These are phyloP conservation scores for Gambusia yucatana DNA, from an alignment of 2,797 vertebrate genomes.

Conservation along the genomic window DNA sequence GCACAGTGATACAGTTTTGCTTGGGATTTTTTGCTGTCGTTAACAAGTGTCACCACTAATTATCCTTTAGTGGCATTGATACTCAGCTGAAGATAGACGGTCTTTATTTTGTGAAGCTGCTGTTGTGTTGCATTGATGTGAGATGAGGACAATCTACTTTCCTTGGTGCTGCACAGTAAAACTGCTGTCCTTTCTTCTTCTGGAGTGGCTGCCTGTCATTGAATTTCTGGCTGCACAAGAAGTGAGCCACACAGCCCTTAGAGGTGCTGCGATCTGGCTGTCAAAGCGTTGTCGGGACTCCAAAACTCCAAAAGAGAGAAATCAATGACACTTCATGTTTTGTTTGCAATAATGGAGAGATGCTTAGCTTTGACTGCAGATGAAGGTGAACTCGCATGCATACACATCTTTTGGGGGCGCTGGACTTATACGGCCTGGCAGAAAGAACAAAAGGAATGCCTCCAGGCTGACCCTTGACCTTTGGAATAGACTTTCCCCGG, in stretches of 20 bases:
- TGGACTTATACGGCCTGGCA: conserved; percentile 46
- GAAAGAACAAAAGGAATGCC: conserved; percentile 75
- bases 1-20: background rate
- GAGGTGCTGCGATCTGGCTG: background rate
- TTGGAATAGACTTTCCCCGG: conserved; percentile 74
- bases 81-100: background rate
- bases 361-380: conserved; percentile 18
- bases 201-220: conserved; percentile 17
- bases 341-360: conserved; percentile 13
- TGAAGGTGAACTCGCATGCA: conserved; percentile 23
- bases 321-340: conserved; percentile 29
- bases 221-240: conserved; percentile 13
- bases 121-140: conserved; percentile 13
- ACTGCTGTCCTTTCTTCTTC: conserved; percentile 20
- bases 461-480: conserved; percentile 73
- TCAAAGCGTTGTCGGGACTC: conserved; percentile 10
- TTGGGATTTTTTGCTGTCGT: background rate
- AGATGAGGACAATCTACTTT: conserved; percentile 11
- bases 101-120: background rate
- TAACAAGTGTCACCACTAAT: background rate
- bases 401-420: conserved; percentile 14
- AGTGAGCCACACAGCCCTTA: conserved; percentile 6
- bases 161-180: background rate
- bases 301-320: conserved; percentile 9
- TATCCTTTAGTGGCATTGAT: background rate